Base-by-base conservation (phyloP, 53 echinoderm and acorn worm genomes). In the Arbacia lixula region DNA sequence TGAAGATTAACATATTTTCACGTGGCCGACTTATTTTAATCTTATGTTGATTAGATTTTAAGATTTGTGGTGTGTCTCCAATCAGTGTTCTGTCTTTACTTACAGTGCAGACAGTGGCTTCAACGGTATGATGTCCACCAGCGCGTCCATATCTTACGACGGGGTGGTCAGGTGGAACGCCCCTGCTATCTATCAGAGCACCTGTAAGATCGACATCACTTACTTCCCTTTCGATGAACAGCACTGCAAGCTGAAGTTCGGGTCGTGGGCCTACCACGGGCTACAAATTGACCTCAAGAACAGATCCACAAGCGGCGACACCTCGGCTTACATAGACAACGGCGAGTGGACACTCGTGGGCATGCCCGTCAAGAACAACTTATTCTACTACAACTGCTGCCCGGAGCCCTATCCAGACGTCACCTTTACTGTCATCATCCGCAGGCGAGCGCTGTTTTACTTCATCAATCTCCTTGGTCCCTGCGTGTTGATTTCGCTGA, bases 161-260 rank as follows among this genome's bases (percentile, higher is more conserved):
- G 97, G 97, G 19, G 52, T 83, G 22, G 92, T 97, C 20, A 56
- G 84, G n/a, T 97, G 91, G 91, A 91, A 92, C 77, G 86, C 97
- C 9, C 97, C 97, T 1, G 93, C 92, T 57, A 94, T 97, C 77
- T 94, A 86, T 79, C 92, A 76, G 24, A 94, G 97, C 85, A 90
- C 90, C n/a, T 97, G 97, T 52, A 91, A 94, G 68, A 92, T 97
- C 17, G 94, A 97, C 68, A 88, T 94, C 29, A 72, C 90, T 30
- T 94, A 89, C 73, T 97, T 94, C 83, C 97, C 97, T 0, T 97
- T 97, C 68, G 97, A 97, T 65, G 90, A 90, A 49, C 97, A 97
- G 71, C 66, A 68, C 30, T 97, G 97, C 61, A 6, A 24, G 12
- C 65, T 97, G 5, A 89, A 79, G 57, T 97, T 97, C 68, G 92